A percentile compares a stretch with the other conserved stretches of the same genome.
These are phyloP conservation scores for Eulemur rufifrons DNA, from an alignment of 2,113 vertebrate genomes.

Conservation along the genomic window DNA sequence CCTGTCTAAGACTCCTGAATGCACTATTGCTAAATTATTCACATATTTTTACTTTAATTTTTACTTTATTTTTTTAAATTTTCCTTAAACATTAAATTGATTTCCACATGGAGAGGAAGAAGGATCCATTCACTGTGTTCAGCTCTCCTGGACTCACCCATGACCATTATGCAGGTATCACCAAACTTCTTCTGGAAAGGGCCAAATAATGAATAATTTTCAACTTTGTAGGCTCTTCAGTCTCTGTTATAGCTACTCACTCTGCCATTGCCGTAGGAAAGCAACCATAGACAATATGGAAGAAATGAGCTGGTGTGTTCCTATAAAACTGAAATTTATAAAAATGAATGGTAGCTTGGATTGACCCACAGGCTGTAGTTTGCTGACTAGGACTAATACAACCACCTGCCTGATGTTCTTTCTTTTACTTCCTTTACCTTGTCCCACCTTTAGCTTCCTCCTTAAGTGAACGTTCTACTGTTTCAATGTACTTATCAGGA, in stretches of 20 bases:
- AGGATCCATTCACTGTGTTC: neutral
- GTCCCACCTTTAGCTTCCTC: neutral
- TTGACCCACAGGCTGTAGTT: neutral
- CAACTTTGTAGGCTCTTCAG: neutral
- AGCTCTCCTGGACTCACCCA: neutral
- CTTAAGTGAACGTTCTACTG: neutral
- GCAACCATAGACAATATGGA: neutral
- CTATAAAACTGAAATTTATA: neutral
- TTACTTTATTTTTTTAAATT: neutral
- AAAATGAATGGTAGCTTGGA: neutral
- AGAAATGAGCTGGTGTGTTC: neutral
- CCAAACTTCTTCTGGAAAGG: neutral
- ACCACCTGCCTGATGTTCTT: neutral
- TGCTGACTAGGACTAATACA: neutral
- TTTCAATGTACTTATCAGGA: constrained; percentile 15
- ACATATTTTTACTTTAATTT: neutral
- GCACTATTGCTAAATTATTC: neutral
- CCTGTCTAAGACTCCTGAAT: neutral
- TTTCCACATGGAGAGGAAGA: neutral
- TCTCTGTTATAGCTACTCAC: neutral
- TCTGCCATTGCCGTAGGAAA: neutral
- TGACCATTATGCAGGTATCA: neutral
- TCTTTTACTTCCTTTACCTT: neutral
- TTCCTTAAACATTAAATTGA: neutral
- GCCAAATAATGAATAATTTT: neutral